Evolutionary conservation across 92 coral and sea anemone species (phyloP), one percentile per base, ranked within the genome.

Genomic region (Umimayanthus kanabou): DNA sequence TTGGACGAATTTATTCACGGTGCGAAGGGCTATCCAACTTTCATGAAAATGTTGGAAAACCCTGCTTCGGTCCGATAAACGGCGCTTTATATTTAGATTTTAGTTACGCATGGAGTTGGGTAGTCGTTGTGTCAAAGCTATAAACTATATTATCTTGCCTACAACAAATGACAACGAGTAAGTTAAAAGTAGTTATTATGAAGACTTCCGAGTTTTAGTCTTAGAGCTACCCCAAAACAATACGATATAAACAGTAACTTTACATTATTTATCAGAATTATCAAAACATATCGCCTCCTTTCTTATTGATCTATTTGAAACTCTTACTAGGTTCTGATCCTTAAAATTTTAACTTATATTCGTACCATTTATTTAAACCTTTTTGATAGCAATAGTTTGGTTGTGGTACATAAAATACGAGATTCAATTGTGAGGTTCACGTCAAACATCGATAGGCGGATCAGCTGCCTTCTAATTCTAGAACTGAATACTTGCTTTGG

Each of bases 41-140:
- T 97, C 50, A 93, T 97, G 99, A 93, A 91, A 92, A 92, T 97
- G 73, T 65, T 97, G 89, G 99, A 97, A 85, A 94, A 92, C 77
- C 97, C 97, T 20, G 94, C 88, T 9, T 88, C 95, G 58, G 91
- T 90, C 64, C 89, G 90, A 87, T 91, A 89, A 85, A 86, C 43
- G 13, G 58, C 58, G 58, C 58, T 53, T 53, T 18, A 53, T 9
- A 53, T 53, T 53, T 53, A 53, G 13, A 11, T 53, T 42, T 50
- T 53, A 53, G 13, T 53, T 53, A 53, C 58, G 14, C 14, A 53
- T 53, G 58, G 18, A 53, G 18, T 16, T 53, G 3, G 58, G 18
- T 20, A 30, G 15, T 73, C 16, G 77, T 33, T 73, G 37, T 28
- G 33, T 3, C 14, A 73, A 28, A 73, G 23, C 67, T 15, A 10